Base-by-base conservation (phyloP, 2,888 invertebrate genomes). In the Trichopria drosophilae region DNA sequence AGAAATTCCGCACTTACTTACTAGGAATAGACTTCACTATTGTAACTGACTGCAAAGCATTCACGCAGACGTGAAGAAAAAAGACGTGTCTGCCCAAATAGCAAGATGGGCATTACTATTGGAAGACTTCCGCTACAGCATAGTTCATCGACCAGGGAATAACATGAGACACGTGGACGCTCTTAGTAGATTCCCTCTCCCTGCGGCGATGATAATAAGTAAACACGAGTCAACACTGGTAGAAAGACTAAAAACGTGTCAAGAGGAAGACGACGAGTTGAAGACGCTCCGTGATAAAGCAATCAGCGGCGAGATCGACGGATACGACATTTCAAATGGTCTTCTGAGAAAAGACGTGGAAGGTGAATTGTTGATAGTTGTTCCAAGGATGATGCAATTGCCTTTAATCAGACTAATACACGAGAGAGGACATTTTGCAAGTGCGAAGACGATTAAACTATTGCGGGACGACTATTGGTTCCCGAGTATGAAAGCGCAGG, bases 101-200 rank as follows among this genome's bases (percentile, higher is more conserved):
- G 57, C n/a, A n/a, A n/a, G n/a, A n/a, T n/a, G n/a, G n/a, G n/a
- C n/a, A n/a, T n/a, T n/a, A n/a, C n/a, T n/a, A n/a, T n/a, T n/a
- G n/a, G n/a, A n/a, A n/a, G n/a, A n/a, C n/a, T n/a, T n/a, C n/a
- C n/a, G n/a, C n/a, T n/a, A n/a, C n/a, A n/a, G n/a, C n/a, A n/a
- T n/a, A n/a, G n/a, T n/a, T n/a, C n/a, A n/a, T n/a, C n/a, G n/a
- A n/a, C n/a, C n/a, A n/a, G n/a, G n/a, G n/a, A n/a, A n/a, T n/a
- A n/a, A n/a, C n/a, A n/a, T n/a, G 48, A 39, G 35, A 32, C 54
- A 56, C 37, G 57, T 53, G 1, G 55, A 58, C 28, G 51, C 52
- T 1, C 31, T 56, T 2, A 54, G 54, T 13, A 9, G 48, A 1
- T 26, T 26, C 18, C 35, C 36, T 0, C 12, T 13, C 2, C 45